Evolutionary conservation across 2,888 invertebrate species (phyloP).

Genomic region (Eupithecia pulchellata): DNA sequence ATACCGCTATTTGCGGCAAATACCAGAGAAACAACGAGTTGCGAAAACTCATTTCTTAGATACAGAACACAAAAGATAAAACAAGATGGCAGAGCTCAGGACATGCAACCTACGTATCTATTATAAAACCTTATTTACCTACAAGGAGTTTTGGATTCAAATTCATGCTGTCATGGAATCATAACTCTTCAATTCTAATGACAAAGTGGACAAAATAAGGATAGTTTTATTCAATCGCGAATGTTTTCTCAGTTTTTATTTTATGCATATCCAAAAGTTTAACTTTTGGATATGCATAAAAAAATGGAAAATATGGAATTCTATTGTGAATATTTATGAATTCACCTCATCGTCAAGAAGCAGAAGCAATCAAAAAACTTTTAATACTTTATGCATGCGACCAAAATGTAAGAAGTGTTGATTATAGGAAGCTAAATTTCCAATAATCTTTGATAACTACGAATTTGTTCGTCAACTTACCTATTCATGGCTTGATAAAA

Average conservation of each 20-base stretch:
- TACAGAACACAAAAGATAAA: constrained; percentile 1
- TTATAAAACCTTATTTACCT: not conserved
- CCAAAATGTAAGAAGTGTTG: not conserved
- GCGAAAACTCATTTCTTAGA: not conserved
- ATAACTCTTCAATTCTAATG: too few species aligned
- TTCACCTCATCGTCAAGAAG: not conserved
- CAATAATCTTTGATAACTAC: not conserved
- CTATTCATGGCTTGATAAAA: not conserved
- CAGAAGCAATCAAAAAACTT: not conserved
- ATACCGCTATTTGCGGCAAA: constrained; percentile 15
- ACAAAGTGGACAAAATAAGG: not conserved
- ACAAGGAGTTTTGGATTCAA: not conserved
- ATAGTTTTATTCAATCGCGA: not conserved
- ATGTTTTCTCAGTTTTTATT: too few species aligned
- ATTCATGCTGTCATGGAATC: too few species aligned
- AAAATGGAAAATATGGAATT: not conserved
- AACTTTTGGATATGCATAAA: too few species aligned
- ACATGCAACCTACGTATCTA: not conserved
- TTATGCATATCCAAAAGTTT: too few species aligned
- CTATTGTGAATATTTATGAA: not conserved
- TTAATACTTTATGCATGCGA: not conserved
- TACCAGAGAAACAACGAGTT: constrained; percentile 7
- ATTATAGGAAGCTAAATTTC: not conserved
- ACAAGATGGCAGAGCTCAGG: not conserved
- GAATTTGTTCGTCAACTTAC: not conserved